Evolutionary conservation across 2,797 vertebrate genomes (phyloP).

Genomic region (Scarus forsteni): DNA sequence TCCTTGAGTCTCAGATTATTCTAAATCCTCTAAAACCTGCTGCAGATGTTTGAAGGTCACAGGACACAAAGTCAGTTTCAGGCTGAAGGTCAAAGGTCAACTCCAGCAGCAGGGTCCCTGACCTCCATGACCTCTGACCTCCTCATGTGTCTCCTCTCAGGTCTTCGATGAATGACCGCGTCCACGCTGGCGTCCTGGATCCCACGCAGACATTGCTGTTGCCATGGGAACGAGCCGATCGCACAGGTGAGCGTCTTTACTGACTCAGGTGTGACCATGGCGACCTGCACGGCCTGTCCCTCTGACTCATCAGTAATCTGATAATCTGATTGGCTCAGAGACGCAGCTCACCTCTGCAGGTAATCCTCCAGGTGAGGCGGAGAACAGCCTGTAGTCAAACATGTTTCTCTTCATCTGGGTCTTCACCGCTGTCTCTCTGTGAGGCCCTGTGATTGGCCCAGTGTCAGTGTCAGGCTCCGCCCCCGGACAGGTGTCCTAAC

Average conservation of each 20-base stretch:
- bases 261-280: too few species aligned
- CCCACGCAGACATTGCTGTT: conserved; percentile 57
- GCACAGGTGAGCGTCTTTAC: conserved; percentile 83
- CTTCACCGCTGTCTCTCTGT: too few species aligned
- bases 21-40: conserved; percentile 17
- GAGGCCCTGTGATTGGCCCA: too few species aligned
- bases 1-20: too few species aligned
- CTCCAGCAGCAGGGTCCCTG: too few species aligned
- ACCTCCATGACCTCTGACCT: not conserved
- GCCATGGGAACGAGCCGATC: conserved; percentile 88
- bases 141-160: conserved; percentile 27
- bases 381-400: conserved; percentile 19
- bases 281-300: not conserved
- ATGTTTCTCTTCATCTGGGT: too few species aligned
- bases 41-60: not conserved
- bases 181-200: conserved; percentile 36
- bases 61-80: not conserved
- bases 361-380: conserved; percentile 75
- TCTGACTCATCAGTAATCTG: conserved; percentile 77
- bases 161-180: conserved; percentile 49
- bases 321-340: conserved; percentile 79
- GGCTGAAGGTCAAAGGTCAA: not conserved
- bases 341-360: conserved; percentile 78
- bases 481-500: too few species aligned
- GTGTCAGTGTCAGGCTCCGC: too few species aligned